phyloP scores from a whole-genome alignment of 2,888 invertebrate genomes.

The Morpho achilles region DNA sequence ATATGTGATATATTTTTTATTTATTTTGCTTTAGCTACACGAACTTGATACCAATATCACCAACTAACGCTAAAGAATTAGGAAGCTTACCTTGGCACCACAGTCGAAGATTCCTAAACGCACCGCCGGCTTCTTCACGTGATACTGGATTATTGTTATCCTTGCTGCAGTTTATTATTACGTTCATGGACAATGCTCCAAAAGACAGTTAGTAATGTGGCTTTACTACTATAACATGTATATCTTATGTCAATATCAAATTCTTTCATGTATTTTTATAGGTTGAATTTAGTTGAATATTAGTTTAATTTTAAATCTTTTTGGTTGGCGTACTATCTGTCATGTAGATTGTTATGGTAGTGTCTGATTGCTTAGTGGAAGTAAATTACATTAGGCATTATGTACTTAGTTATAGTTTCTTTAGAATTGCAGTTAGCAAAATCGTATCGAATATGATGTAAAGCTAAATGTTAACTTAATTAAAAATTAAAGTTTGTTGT shows the following conservation, averaged over 20 bases:
- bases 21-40: conserved; percentile 55
- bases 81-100: conserved; percentile 80
- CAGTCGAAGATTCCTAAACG: conserved; percentile 79
- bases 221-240: too few relatives aligned
- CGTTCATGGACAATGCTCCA: conserved; percentile 58
- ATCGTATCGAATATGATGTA: too few relatives aligned
- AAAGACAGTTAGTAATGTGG: conserved; percentile 31
- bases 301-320: neutral
- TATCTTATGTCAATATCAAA: too few relatives aligned
- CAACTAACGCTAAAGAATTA: conserved; percentile 47
- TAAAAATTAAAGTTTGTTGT: conserved; percentile 8
- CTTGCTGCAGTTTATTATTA: conserved; percentile 54
- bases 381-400: too few relatives aligned
- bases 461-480: too few relatives aligned
- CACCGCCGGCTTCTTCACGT: conserved; percentile 82
- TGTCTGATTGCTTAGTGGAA: too few relatives aligned
- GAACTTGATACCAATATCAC: conserved; percentile 50
- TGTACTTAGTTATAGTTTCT: too few relatives aligned
- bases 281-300: conserved; percentile 31
- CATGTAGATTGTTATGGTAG: too few relatives aligned
- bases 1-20: neutral
- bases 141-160: conserved; percentile 80
- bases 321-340: neutral
- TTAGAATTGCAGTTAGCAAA: too few relatives aligned
- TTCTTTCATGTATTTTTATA: too few relatives aligned